Evolutionary conservation across 1,140 invertebrate species (phyloP).

Genomic region (Drosophila sp.): DNA sequence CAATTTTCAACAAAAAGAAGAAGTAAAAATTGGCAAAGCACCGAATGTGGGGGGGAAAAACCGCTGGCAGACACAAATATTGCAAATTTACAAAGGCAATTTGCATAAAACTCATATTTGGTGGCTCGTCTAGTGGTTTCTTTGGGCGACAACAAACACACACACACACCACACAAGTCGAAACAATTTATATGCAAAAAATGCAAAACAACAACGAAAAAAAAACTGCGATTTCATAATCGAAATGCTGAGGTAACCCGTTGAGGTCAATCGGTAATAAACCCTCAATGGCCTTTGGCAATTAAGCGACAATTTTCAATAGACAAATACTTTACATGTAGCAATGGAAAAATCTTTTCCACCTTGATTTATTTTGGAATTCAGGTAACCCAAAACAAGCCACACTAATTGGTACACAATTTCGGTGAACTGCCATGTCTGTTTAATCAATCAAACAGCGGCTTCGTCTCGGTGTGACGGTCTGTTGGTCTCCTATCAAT

Average conservation of each 20-base stretch:
- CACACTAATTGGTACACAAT: conserved; percentile 36
- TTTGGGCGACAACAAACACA: conserved; percentile 15
- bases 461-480: conserved; percentile 36
- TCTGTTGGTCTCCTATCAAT: conserved; percentile 2
- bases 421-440: conserved; percentile 39
- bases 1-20: conserved; percentile 33
- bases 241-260: conserved; percentile 62
- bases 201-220: conserved; percentile 35
- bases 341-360: conserved; percentile 30
- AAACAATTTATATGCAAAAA: conserved; percentile 69
- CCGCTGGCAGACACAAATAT: conserved; percentile 70
- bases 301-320: conserved; percentile 51
- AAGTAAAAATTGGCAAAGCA: conserved; percentile 10
- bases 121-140: conserved; percentile 54
- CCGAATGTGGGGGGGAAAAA: conserved; percentile 27
- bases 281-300: conserved; percentile 48
- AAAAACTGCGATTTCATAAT: conserved; percentile 64
- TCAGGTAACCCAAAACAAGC: conserved; percentile 35
- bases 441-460: conserved; percentile 69
- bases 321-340: conserved; percentile 43
- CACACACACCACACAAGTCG: conserved; percentile 27
- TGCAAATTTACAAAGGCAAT: conserved; percentile 74
- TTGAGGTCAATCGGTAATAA: conserved; percentile 73
- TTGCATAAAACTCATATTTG: conserved; percentile 78
- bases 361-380: conserved; percentile 16